phyloP scores from a whole-genome alignment of 2,888 invertebrate species.

The Deroplatys truncata region DNA sequence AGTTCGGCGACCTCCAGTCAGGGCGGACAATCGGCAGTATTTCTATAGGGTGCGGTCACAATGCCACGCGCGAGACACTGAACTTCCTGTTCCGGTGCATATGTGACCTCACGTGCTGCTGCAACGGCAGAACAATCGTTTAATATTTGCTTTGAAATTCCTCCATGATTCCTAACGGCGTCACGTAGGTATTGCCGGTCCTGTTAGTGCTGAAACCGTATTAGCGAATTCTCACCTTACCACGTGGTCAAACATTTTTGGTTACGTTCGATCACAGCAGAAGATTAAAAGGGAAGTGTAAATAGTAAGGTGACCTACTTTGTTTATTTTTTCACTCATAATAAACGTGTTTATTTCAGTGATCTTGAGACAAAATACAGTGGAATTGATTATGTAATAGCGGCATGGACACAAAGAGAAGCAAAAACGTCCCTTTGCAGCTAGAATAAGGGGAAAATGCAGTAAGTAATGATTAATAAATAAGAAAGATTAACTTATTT shows the following conservation, averaged over 20 bases:
- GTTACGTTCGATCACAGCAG: too few species aligned
- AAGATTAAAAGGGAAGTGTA: too few species aligned
- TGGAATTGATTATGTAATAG: too few species aligned
- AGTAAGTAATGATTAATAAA: too few species aligned
- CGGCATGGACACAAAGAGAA: too few species aligned
- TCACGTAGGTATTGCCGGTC: not conserved
- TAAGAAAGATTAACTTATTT: too few species aligned
- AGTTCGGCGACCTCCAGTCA: not conserved
- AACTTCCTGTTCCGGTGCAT: slow-evolving; percentile 8
- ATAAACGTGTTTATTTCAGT: too few species aligned
- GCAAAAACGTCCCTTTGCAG: too few species aligned
- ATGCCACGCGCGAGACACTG: not conserved
- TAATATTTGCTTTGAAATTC: not conserved
- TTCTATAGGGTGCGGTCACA: not conserved
- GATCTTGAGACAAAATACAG: too few species aligned
- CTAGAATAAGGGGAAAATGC: too few species aligned
- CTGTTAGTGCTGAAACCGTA: not conserved
- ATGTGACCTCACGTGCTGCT: not conserved
- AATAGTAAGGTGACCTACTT: too few species aligned
- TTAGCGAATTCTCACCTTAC: not conserved
- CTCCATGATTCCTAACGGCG: not conserved
- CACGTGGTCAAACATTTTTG: not conserved
- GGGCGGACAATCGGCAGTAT: not conserved
- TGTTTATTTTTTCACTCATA: too few species aligned
- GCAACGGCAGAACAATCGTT: not conserved